These are phyloP conservation scores for Miniopterus natalensis DNA, from an alignment of 2,113 vertebrate species.

Conservation along the genomic window DNA sequence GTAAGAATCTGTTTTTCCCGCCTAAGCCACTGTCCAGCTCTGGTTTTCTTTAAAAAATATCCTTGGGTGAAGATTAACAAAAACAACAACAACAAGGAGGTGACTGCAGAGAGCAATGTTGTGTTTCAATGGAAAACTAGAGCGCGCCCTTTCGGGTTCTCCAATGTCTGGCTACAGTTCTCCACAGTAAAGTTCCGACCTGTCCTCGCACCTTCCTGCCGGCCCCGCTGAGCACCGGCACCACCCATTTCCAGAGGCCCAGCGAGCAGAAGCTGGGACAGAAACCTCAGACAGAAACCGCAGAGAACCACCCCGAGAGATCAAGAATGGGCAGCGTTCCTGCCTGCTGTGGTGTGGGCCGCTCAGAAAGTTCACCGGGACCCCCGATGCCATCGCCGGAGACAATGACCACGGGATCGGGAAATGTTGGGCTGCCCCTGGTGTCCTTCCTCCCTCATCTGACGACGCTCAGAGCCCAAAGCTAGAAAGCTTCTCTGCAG, in stretches of 20 bases:
- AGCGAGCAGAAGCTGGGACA: not conserved
- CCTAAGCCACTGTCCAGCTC: not conserved
- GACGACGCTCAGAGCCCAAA: not conserved
- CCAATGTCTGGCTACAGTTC: not conserved
- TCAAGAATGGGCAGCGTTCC: not conserved
- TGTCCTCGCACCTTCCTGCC: not conserved
- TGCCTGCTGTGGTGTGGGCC: not conserved
- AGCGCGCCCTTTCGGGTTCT: not conserved
- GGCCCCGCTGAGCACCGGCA: not conserved
- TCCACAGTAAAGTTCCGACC: not conserved
- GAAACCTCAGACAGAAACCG: no score
- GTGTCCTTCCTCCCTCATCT: not conserved
- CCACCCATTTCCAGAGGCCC: not conserved
- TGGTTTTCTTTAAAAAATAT: not conserved
- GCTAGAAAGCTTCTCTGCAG: not conserved
- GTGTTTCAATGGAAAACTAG: not conserved
- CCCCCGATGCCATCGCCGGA: not conserved
- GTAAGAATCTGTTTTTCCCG: not conserved
- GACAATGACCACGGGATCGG: not conserved
- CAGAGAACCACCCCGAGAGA: not conserved
- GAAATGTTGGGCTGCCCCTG: not conserved
- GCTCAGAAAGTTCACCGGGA: not conserved
- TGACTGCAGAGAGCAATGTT: not conserved
- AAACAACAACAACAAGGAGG: no score
- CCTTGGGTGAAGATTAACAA: no score